Percentiles rank a stretch among this genome's conserved stretches.
Evolutionary conservation across 2,797 vertebrate species (phyloP).

Genomic region (Gallinago solitaria): DNA sequence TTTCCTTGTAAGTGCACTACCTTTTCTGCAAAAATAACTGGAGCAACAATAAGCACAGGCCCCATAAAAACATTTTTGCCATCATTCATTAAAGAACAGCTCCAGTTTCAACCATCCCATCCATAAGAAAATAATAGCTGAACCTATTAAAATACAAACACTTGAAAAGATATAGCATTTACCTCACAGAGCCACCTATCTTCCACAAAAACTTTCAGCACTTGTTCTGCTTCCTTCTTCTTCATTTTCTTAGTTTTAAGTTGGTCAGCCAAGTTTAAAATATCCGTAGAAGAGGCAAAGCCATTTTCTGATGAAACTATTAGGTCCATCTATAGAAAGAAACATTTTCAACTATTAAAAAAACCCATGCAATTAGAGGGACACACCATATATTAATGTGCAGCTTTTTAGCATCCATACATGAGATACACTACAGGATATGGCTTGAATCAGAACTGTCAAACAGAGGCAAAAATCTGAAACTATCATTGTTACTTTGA

Average conservation of each 20-base stretch:
- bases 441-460: background rate
- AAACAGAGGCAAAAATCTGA: background rate
- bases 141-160: background rate
- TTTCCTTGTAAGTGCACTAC: background rate
- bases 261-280: constrained; percentile 89
- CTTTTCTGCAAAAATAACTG: background rate
- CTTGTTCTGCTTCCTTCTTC: constrained; percentile 91
- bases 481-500: background rate
- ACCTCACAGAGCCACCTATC: constrained; percentile 95
- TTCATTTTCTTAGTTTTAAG: constrained; percentile 91
- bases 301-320: constrained; percentile 89
- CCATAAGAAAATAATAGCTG: background rate
- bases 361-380: background rate
- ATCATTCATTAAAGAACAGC: background rate
- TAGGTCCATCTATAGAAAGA: constrained; percentile 86
- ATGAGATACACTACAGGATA: background rate
- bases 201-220: constrained; percentile 87
- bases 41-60: background rate
- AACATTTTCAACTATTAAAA: background rate
- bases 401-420: background rate
- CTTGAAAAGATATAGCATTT: background rate
- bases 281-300: constrained; percentile 89
- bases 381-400: background rate
- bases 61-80: background rate
- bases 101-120: background rate